Conservation (phyloP, 2,797 vertebrate species). For the Cossypha heuglini region DNA sequence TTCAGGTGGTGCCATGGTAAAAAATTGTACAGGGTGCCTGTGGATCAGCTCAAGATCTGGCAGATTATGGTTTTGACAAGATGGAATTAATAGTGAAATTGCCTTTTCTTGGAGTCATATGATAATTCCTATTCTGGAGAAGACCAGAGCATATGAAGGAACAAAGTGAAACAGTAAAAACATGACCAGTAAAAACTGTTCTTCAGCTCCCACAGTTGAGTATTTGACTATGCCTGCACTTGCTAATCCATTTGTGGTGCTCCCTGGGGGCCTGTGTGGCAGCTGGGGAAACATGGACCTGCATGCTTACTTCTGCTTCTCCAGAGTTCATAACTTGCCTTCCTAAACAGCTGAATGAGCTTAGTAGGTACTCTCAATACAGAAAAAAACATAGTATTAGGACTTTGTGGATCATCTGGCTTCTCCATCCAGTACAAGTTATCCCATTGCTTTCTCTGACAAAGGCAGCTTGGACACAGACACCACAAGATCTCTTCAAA, state of each 20-base stretch:
- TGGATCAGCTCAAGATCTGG: background rate
- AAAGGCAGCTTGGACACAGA: background rate
- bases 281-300: background rate
- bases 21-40: background rate
- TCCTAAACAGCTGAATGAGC: background rate
- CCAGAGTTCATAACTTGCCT: background rate
- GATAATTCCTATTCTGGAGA: background rate
- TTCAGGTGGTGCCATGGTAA: background rate
- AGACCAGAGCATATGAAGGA: background rate
- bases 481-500: background rate
- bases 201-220: background rate
- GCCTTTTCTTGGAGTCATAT: background rate
- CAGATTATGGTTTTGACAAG: background rate
- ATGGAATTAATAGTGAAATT: background rate
- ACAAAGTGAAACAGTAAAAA: background rate
- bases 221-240: fast-evolving
- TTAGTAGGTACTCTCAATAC: background rate
- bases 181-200: background rate
- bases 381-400: background rate
- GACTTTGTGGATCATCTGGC: too few relatives aligned
- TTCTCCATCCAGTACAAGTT: background rate
- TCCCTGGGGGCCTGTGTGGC: fast-evolving
- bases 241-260: fast-evolving
- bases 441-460: background rate
- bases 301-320: background rate